Percentiles rank a stretch among this genome's conserved stretches.
These are phyloP conservation scores for Hyperoplus lanceolatus DNA, from an alignment of 2,797 vertebrate species.

Conservation along the genomic window DNA sequence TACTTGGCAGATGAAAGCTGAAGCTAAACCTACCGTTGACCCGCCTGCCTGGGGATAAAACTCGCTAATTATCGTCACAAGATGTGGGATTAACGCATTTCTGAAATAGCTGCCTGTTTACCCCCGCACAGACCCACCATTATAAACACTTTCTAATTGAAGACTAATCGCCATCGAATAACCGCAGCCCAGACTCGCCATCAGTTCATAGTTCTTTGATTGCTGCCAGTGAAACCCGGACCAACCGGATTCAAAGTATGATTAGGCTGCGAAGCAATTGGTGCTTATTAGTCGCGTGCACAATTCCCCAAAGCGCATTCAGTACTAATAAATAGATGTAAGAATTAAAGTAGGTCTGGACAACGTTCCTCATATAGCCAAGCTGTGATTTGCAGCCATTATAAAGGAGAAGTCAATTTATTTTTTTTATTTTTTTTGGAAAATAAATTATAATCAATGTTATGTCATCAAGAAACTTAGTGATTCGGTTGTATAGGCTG, in stretches of 20 bases:
- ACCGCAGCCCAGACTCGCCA: slow-evolving; percentile 89
- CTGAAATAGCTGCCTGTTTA: slow-evolving; percentile 99
- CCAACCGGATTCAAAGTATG: slow-evolving; percentile 62
- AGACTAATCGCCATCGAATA: slow-evolving; percentile 99
- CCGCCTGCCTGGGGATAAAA: slow-evolving; percentile 87
- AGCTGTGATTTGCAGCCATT: neutral
- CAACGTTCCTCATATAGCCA: neutral
- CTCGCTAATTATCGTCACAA: slow-evolving; percentile 99
- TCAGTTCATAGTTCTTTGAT: slow-evolving; percentile 94
- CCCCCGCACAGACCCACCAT: slow-evolving; percentile 88
- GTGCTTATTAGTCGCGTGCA: slow-evolving; percentile 29
- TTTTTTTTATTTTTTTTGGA: too few species aligned
- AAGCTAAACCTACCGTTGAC: slow-evolving; percentile 88
- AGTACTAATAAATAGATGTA: neutral
- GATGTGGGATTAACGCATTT: slow-evolving; percentile 99
- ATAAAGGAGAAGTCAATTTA: neutral
- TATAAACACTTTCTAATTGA: slow-evolving; percentile 99
- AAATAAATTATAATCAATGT: too few species aligned
- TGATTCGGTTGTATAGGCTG: neutral
- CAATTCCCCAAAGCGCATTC: slow-evolving; percentile 56
- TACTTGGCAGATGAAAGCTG: slow-evolving; percentile 85
- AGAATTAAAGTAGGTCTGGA: slow-evolving; percentile 25
- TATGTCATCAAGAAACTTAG: too few species aligned
- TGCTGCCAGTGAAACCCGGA: slow-evolving; percentile 79
- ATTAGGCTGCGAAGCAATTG: slow-evolving; percentile 61